phyloP scores from a whole-genome alignment of 2,113 vertebrate species.

The Mirounga angustirostris region DNA sequence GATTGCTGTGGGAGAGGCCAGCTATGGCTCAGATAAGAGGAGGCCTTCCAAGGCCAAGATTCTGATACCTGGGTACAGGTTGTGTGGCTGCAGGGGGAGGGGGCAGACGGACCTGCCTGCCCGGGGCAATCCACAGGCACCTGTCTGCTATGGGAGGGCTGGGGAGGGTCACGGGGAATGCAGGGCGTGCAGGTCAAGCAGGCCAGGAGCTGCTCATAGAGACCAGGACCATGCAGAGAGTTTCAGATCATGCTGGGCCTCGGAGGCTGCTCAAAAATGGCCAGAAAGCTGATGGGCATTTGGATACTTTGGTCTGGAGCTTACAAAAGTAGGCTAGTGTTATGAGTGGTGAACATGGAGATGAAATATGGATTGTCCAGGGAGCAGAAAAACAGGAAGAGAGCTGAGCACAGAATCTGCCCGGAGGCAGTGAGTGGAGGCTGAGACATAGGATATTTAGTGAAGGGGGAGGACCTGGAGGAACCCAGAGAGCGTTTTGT shows the following conservation, averaged over 20 bases:
- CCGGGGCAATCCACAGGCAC: neutral
- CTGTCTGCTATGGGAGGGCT: neutral
- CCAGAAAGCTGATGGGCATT: neutral
- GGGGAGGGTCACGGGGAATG: neutral
- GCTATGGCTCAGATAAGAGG: neutral
- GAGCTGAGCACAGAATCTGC: neutral
- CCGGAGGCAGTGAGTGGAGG: neutral
- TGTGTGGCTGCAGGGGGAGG: neutral
- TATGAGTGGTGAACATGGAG: neutral
- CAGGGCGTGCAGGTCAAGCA: neutral
- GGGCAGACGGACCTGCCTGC: neutral
- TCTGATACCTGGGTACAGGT: neutral
- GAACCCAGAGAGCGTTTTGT: neutral
- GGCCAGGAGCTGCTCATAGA: neutral
- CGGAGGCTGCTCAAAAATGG: neutral
- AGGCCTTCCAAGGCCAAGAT: neutral
- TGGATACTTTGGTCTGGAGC: neutral
- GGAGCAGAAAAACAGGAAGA: neutral
- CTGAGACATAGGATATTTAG: neutral
- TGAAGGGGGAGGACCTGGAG: neutral
- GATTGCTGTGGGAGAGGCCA: neutral
- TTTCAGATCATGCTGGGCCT: neutral
- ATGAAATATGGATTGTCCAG: neutral
- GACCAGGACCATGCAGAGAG: neutral
- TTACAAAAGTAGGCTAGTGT: neutral